Percentiles rank a stretch among this genome's conserved stretches.
Conservation (phyloP, 1,140 invertebrate species). For the silkworm (Bombyx mori) region DNA sequence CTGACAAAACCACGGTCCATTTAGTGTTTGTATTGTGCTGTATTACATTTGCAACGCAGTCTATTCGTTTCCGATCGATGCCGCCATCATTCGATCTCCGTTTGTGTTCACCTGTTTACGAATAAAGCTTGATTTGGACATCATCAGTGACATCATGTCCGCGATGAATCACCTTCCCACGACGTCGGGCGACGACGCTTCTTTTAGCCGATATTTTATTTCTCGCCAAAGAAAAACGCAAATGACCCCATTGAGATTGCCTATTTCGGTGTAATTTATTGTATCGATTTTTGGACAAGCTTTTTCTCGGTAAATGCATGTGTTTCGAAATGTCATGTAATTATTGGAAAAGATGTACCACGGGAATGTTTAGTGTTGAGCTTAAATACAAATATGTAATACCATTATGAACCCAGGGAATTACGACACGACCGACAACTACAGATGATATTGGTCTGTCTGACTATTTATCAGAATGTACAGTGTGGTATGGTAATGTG, state of each 20-base stretch:
- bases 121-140: conserved; percentile 15
- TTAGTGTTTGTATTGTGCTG: conserved; percentile 14
- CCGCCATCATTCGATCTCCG: background rate
- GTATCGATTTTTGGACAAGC: no score
- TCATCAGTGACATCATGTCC: conserved; percentile 18
- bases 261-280: conserved; percentile 12
- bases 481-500: no score
- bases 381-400: no score
- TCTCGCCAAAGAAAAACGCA: background rate
- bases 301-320: no score
- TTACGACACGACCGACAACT: no score
- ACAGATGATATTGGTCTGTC: no score
- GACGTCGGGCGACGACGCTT: conserved; percentile 9
- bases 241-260: conserved; percentile 11
- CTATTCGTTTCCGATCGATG: background rate
- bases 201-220: conserved; percentile 19
- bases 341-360: no score
- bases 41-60: conserved; percentile 1
- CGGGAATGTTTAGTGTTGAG: no score
- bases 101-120: conserved; percentile 12
- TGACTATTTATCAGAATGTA: no score
- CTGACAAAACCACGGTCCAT: conserved; percentile 29
- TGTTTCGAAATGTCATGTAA: no score
- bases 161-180: conserved; percentile 23
- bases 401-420: no score